phyloP scores from a whole-genome alignment of 2,797 vertebrate species.

The Paguma larvata region DNA sequence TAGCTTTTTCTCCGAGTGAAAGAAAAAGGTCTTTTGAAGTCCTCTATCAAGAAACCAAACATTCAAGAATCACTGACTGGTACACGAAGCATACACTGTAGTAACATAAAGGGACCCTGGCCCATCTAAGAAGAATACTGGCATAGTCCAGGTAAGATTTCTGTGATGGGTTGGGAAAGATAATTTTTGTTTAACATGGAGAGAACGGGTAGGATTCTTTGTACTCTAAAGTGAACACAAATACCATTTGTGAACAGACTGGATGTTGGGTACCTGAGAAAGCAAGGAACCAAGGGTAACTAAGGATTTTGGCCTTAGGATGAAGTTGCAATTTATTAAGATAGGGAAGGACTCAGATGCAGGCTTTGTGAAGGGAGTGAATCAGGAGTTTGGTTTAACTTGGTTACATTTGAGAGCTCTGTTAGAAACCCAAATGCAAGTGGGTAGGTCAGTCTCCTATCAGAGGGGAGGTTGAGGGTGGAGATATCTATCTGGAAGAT shows the following conservation, averaged over 20 bases:
- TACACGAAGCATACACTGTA: background rate
- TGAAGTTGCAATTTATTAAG: background rate
- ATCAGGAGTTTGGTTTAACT: background rate
- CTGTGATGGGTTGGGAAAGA: background rate
- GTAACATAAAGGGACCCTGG: background rate
- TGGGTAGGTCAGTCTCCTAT: too few species aligned
- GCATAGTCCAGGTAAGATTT: background rate
- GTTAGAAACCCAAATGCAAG: background rate
- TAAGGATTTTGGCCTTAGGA: background rate
- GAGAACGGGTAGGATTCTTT: background rate
- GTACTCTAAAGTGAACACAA: background rate
- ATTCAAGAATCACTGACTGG: background rate
- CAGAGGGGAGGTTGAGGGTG: background rate
- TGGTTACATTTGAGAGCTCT: background rate
- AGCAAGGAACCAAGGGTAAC: accelerated
- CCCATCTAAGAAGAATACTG: background rate
- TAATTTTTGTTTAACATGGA: background rate
- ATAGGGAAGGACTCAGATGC: background rate
- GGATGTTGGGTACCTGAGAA: background rate
- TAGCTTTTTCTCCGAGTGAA: background rate
- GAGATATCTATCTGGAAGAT: background rate
- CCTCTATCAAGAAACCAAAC: background rate
- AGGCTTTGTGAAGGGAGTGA: background rate
- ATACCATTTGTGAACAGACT: background rate
- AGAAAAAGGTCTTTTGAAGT: background rate